Evolutionary conservation across 2,888 invertebrate species (phyloP), one percentile per base, ranked within the genome.

Genomic region (Eumacrocentrus americanus): DNA sequence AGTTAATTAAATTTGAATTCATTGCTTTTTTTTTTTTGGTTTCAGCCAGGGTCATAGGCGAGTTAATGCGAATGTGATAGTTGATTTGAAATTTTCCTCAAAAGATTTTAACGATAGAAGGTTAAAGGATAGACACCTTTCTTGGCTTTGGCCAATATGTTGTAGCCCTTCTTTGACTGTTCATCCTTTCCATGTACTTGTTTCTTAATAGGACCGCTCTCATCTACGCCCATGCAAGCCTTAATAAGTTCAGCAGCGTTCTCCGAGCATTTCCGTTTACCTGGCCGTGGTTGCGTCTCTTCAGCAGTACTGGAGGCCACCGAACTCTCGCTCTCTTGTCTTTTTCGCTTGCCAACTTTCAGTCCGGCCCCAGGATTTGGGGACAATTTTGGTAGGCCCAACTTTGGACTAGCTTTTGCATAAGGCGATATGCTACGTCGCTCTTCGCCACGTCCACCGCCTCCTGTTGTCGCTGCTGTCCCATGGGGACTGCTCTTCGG

Each of bases 251-350:
- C 86, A 12, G 83, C 84, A 42, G 86, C 85, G 74, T 85, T 87
- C 72, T 87, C 87, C 52, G 86, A 86, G 71, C 85, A 85, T 78
- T 87, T 87, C 68, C 87, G 78, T 75, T 85, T 85, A 60, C 82
- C 83, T 60, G 84, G 84, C 70, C 85, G 80, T 54, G 82, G 80
- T 68, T 85, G 70, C 40, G 77, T 70, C 58, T 78, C 87, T 69
- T 87, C 86, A 72, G 88, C 88, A 50, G 86, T 83, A 67, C 86
- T 86, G 1, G 89, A 87, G 1, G 88, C 86, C 64, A 90, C 89
- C 72, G 92, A 92, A 0, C 91, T 91, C 74, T 91, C 92, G 73
- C 90, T 88, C 47, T 92, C 85, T 78, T 91, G 91, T 60, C 93
- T 85, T 77, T 92, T 92, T 14, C 81, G 83, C 77, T 92, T 92